phyloP scores from a whole-genome alignment of 2,113 vertebrate genomes.

The Thamnaconus septentrionalis region DNA sequence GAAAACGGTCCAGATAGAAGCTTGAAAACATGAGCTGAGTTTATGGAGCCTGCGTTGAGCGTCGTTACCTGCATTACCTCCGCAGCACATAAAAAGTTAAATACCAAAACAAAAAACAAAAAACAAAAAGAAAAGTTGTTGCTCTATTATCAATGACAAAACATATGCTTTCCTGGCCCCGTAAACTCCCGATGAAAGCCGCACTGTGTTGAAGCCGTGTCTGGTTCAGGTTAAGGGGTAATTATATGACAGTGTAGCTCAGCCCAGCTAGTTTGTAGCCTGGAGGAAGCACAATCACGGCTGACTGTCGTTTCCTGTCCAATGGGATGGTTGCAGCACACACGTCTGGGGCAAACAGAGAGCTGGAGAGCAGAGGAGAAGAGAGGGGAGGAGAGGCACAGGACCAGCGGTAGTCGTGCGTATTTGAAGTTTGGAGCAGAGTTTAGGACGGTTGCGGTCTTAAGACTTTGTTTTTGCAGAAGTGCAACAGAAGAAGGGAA shows the following conservation, averaged over 20 bases:
- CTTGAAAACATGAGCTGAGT: no score
- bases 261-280: slow-evolving; percentile 70
- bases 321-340: slow-evolving; percentile 63
- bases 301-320: slow-evolving; percentile 78
- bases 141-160: slow-evolving; percentile 32
- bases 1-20: no score
- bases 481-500: background rate
- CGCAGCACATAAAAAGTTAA: slow-evolving; percentile 2
- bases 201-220: slow-evolving; percentile 45
- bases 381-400: slow-evolving; percentile 20
- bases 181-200: slow-evolving; percentile 45
- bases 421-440: slow-evolving; percentile 5
- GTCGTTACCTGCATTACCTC: background rate
- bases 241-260: slow-evolving; percentile 75
- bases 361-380: background rate
- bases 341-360: slow-evolving; percentile 28
- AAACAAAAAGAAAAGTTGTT: background rate
- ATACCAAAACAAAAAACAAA: background rate
- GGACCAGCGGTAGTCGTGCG: background rate
- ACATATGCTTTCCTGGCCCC: slow-evolving; percentile 32
- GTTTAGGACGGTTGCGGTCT: background rate
- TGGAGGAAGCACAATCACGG: slow-evolving; percentile 77
- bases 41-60: background rate
- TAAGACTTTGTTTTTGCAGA: slow-evolving; percentile 9
- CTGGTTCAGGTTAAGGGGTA: slow-evolving; percentile 65